Evolutionary conservation across 2,888 invertebrate species (phyloP).

Genomic region (Campaea margaritaria): DNA sequence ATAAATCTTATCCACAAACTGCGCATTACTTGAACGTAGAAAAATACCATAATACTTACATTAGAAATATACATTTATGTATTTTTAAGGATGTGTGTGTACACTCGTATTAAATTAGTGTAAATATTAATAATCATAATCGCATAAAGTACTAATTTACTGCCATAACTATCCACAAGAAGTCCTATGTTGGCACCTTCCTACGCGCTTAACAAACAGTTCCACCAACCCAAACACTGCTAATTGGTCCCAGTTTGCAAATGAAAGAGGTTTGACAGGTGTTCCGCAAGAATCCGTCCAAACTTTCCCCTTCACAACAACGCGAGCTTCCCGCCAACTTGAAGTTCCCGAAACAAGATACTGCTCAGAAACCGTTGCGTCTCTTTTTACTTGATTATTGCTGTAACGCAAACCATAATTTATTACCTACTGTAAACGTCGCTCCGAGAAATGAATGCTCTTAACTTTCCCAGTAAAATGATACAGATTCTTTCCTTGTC

Average conservation of each 20-base stretch:
- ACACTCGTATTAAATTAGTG: too few species aligned
- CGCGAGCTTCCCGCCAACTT: slow-evolving; percentile 10
- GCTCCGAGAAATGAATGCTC: slow-evolving; percentile 29
- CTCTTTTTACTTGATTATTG: slow-evolving; percentile 47
- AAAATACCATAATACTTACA: too few species aligned
- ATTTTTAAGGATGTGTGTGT: too few species aligned
- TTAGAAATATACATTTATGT: too few species aligned
- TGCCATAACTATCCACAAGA: too few species aligned
- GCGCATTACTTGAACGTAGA: too few species aligned
- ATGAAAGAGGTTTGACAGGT: slow-evolving; percentile 59
- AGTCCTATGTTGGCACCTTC: too few species aligned
- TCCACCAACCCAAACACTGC: slow-evolving; percentile 26
- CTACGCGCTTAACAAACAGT: slow-evolving; percentile 3
- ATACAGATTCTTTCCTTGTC: slow-evolving; percentile 33
- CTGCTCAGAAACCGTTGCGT: slow-evolving; percentile 46
- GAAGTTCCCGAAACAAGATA: slow-evolving; percentile 43
- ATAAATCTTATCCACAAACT: too few species aligned
- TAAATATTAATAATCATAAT: too few species aligned
- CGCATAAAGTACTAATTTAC: too few species aligned
- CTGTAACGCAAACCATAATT: slow-evolving; percentile 39
- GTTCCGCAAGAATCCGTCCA: slow-evolving; percentile 45
- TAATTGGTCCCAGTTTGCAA: slow-evolving; percentile 41
- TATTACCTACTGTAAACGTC: slow-evolving; percentile 30
- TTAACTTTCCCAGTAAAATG: slow-evolving; percentile 30
- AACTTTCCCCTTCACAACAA: slow-evolving; percentile 35